These are phyloP conservation scores for Campylomormyrus numenius DNA, from an alignment of 2,113 vertebrate species.

Conservation along the genomic window DNA sequence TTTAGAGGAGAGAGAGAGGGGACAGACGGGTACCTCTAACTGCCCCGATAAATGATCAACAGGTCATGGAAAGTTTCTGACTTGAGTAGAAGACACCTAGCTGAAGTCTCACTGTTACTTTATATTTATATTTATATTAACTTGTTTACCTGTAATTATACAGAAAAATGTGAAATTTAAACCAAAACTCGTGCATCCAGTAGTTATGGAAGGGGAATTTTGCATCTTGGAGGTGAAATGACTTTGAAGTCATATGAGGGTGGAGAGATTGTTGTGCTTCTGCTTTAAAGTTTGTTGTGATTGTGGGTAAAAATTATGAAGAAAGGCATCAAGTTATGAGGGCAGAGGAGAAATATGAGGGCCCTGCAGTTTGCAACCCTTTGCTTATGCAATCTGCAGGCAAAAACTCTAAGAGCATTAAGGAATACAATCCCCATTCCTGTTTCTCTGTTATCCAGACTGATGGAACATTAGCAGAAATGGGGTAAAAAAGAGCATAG, in stretches of 20 bases:
- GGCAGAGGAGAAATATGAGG: slow-evolving; percentile 31
- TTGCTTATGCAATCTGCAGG: slow-evolving; percentile 14
- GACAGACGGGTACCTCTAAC: background rate
- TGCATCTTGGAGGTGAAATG: slow-evolving; percentile 6
- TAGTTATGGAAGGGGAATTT: slow-evolving; percentile 13
- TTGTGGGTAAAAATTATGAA: slow-evolving; percentile 41
- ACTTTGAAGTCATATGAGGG: slow-evolving; percentile 36
- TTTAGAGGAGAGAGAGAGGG: background rate
- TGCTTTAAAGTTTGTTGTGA: slow-evolving; percentile 30
- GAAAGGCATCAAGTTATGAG: slow-evolving; percentile 28
- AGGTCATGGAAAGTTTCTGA: background rate
- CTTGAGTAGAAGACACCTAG: background rate
- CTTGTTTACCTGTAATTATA: background rate
- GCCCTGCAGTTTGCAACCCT: slow-evolving; percentile 20
- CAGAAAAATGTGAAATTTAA: background rate
- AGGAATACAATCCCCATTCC: background rate
- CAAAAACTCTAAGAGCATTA: background rate
- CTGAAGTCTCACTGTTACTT: background rate
- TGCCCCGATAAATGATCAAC: background rate
- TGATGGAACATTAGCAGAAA: background rate
- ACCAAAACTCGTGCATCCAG: background rate
- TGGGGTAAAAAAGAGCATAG: background rate
- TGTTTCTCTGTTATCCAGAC: background rate
- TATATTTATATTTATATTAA: background rate
- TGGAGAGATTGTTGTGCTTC: slow-evolving; percentile 34